These are phyloP conservation scores for Chrysochloris asiatica DNA, from an alignment of 2,113 vertebrate species.

Conservation along the genomic window DNA sequence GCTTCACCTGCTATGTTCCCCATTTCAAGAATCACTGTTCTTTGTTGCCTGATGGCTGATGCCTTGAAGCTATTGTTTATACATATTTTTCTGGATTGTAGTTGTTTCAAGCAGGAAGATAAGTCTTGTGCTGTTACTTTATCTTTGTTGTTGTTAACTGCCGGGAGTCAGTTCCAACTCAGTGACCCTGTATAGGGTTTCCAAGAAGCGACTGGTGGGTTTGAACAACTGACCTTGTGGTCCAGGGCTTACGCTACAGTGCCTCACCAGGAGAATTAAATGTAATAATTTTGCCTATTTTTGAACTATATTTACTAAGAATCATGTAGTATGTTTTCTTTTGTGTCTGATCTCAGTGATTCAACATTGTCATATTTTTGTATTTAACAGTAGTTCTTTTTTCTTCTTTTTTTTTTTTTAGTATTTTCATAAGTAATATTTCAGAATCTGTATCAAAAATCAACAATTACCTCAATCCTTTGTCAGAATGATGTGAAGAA, in stretches of 20 bases:
- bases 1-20: background rate
- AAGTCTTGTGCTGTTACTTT: background rate
- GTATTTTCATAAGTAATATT: conserved; percentile 17
- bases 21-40: background rate
- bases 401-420: background rate
- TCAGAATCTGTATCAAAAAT: conserved; percentile 7
- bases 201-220: no score
- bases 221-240: no score
- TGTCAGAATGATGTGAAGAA: background rate
- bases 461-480: background rate
- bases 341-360: background rate
- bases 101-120: background rate
- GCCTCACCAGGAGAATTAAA: background rate
- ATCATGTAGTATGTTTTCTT: background rate
- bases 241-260: no score
- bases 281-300: background rate
- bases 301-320: background rate
- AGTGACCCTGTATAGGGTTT: no score
- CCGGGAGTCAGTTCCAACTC: no score
- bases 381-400: background rate
- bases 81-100: background rate
- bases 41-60: background rate
- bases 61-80: background rate
- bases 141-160: no score
- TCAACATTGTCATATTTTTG: background rate